A percentile compares a stretch with the other conserved stretches of the same genome.
Evolutionary conservation across 2,888 invertebrate species (phyloP).

Genomic region (Pherbina coryleti): DNA sequence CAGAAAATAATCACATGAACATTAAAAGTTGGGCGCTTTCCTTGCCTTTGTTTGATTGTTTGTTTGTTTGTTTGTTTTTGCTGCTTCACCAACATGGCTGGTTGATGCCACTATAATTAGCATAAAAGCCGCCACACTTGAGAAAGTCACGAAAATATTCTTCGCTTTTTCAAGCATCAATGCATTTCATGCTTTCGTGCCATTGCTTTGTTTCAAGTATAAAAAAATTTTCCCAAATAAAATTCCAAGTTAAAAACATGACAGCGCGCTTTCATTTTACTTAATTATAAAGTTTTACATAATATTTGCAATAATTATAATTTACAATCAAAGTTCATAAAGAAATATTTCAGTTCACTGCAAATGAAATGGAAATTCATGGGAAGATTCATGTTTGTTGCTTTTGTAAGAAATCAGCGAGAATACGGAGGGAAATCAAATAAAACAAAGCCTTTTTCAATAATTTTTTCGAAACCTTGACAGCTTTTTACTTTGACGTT

Average conservation of each 20-base stretch:
- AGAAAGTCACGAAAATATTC: slow-evolving; percentile 8
- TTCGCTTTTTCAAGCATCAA: neutral
- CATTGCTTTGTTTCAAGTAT: neutral
- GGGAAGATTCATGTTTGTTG: neutral
- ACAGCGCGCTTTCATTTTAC: slow-evolving; percentile 1
- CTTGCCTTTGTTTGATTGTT: too few species aligned
- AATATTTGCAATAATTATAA: too few species aligned
- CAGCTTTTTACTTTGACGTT: too few species aligned
- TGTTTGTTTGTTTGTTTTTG: too few species aligned
- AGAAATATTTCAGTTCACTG: too few species aligned
- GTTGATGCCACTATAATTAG: neutral
- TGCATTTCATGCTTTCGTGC: neutral
- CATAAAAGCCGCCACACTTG: slow-evolving; percentile 6
- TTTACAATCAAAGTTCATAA: too few species aligned
- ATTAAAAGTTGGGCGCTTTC: too few species aligned
- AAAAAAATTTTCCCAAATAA: neutral
- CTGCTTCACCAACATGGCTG: neutral
- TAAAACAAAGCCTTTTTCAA: too few species aligned
- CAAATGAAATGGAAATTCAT: neutral
- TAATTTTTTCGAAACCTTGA: too few species aligned
- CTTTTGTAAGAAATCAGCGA: too few species aligned
- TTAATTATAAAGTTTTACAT: neutral
- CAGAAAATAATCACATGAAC: too few species aligned
- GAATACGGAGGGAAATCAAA: too few species aligned
- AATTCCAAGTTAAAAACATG: neutral